phyloP scores from a whole-genome alignment of 2,113 vertebrate genomes.

The Centrocercus urophasianus region DNA sequence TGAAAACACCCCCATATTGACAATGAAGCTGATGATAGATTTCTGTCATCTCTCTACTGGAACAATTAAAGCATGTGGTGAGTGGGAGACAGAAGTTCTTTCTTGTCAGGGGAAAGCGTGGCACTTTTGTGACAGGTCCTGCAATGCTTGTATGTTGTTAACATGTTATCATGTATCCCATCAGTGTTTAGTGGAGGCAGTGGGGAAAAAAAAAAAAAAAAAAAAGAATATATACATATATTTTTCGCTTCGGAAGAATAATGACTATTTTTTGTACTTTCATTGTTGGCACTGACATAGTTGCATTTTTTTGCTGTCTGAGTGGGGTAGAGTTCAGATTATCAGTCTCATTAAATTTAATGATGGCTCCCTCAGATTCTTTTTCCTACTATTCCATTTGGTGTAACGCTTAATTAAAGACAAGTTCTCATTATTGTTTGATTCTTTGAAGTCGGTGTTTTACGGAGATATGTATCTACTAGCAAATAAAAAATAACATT shows the following conservation, averaged over 20 bases:
- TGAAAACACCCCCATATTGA: background rate
- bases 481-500: background rate
- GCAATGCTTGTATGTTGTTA: background rate
- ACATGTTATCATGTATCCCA: background rate
- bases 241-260: background rate
- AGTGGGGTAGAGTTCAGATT: background rate
- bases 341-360: constrained; percentile 16
- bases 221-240: background rate
- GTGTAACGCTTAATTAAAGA: background rate
- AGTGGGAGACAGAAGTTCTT: background rate
- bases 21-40: background rate
- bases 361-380: background rate
- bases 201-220: fast-evolving
- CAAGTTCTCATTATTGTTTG: background rate
- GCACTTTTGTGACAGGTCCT: background rate
- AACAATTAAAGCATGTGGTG: fast-evolving
- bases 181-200: background rate
- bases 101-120: background rate
- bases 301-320: background rate
- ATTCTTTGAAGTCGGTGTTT: background rate
- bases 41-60: background rate
- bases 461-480: background rate
- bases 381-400: background rate
- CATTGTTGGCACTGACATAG: background rate
- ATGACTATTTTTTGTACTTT: background rate